A percentile compares a stretch with the other conserved stretches of the same genome.
Evolutionary conservation across 2,888 invertebrate genomes (phyloP).

Genomic region (Tanypteryx hageni): DNA sequence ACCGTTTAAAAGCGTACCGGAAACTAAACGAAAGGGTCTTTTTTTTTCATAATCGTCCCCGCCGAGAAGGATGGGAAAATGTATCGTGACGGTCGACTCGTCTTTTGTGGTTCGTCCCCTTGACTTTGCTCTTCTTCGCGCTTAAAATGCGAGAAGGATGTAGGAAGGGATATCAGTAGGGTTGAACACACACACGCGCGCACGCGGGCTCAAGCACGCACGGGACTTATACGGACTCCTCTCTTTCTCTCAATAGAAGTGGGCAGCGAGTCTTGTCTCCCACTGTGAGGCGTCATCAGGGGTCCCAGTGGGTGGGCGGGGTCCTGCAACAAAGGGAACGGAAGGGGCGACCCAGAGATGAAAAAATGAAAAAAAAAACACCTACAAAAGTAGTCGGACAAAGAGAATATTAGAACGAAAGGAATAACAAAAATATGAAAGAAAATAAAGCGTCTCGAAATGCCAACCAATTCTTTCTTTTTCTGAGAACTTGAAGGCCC

Average conservation of each 20-base stretch:
- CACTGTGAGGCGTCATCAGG: conserved; percentile 37
- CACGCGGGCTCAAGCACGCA: too few relatives aligned
- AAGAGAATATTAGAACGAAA: conserved; percentile 49
- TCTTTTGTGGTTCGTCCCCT: not conserved
- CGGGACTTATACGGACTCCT: not conserved
- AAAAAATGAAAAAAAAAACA: not conserved
- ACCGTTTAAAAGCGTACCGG: not conserved
- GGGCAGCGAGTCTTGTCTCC: conserved; percentile 2
- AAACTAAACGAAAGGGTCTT: not conserved
- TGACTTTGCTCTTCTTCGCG: not conserved
- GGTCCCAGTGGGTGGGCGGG: conserved; percentile 48
- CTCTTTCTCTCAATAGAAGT: not conserved
- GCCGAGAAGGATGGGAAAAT: not conserved
- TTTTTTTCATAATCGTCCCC: not conserved
- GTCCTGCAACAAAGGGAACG: conserved; percentile 35
- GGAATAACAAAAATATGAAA: conserved; percentile 3
- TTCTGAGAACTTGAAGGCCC: not conserved
- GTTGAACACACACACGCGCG: too few relatives aligned
- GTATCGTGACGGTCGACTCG: not conserved
- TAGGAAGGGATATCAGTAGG: too few relatives aligned
- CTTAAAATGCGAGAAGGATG: not conserved
- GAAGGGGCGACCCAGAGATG: conserved; percentile 27
- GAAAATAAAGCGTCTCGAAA: conserved; percentile 55
- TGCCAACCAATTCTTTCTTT: not conserved
- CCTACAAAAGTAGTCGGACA: conserved; percentile 39